Percentiles rank a stretch among this genome's conserved stretches.
Evolutionary conservation across 2,113 vertebrate genomes (phyloP).

Genomic region (Calyptommatus sinebrachiatus): DNA sequence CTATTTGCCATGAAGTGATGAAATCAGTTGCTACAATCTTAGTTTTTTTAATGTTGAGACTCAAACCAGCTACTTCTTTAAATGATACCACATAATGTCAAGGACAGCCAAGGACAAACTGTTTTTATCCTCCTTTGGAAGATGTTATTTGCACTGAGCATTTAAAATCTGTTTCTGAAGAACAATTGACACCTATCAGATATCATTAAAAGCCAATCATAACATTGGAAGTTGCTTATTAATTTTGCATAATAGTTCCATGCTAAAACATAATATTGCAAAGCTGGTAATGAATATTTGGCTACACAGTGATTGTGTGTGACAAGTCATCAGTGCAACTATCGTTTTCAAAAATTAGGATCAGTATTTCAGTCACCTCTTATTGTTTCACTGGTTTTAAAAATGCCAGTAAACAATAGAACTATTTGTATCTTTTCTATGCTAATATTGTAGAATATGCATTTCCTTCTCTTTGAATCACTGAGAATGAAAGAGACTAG

Average conservation of each 20-base stretch:
- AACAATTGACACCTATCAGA: constrained; percentile 31
- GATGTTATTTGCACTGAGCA: background rate
- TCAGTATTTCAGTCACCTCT: background rate
- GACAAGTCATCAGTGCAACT: constrained; percentile 7
- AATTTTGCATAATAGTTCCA: constrained; percentile 7
- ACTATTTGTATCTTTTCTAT: background rate
- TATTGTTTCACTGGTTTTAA: constrained; percentile 10
- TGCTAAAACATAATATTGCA: background rate
- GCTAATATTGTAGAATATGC: accelerated
- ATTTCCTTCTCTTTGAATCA: background rate
- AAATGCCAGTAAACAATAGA: background rate
- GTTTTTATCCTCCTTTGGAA: background rate
- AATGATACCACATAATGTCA: background rate
- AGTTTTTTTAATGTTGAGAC: no score
- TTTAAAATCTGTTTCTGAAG: background rate
- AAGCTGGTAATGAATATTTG: constrained; percentile 1
- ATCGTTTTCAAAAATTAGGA: constrained; percentile 27
- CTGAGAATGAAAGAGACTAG: background rate
- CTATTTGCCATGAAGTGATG: no score
- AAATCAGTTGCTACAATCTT: no score
- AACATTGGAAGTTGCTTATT: constrained; percentile 27
- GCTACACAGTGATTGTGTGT: background rate
- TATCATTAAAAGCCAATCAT: background rate
- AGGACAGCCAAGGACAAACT: constrained; percentile 8
- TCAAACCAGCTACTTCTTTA: no score